A percentile compares a stretch with the other conserved stretches of the same genome.
Evolutionary conservation across 2,888 invertebrate species (phyloP).

Genomic region (Drosophila siamana): DNA sequence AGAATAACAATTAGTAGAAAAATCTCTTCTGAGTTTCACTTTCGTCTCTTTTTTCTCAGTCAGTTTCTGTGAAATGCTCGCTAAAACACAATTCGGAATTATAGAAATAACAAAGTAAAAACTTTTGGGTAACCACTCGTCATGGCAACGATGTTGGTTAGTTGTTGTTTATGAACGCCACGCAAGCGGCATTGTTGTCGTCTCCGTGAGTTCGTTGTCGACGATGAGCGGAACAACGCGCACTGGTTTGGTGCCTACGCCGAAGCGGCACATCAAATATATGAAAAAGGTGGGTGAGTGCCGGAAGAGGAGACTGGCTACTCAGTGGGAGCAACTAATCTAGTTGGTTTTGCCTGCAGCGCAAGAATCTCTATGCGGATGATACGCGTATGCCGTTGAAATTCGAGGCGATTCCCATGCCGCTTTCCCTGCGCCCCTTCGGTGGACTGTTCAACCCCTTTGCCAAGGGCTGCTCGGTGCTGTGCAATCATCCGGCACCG

Average conservation of each 20-base stretch:
- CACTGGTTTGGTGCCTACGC: slow-evolving; percentile 89
- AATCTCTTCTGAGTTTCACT: background rate
- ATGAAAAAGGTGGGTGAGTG: slow-evolving; percentile 63
- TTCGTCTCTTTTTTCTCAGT: background rate
- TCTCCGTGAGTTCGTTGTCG: slow-evolving; percentile 15
- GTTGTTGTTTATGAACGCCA: slow-evolving; percentile 29
- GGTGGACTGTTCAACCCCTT: slow-evolving; percentile 94
- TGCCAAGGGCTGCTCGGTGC: slow-evolving; percentile 91
- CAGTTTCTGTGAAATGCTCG: background rate
- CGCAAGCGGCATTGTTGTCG: slow-evolving; percentile 16
- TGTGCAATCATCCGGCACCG: slow-evolving; percentile 94
- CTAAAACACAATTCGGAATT: background rate
- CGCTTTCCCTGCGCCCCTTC: slow-evolving; percentile 91
- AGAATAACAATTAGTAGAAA: too few species aligned
- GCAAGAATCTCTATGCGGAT: slow-evolving; percentile 57
- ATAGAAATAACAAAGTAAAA: slow-evolving; percentile 15
- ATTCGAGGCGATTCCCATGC: slow-evolving; percentile 89
- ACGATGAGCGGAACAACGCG: slow-evolving; percentile 88
- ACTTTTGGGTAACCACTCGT: slow-evolving; percentile 1
- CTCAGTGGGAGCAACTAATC: slow-evolving; percentile 3
- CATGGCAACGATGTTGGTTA: slow-evolving; percentile 42
- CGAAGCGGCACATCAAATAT: slow-evolving; percentile 84
- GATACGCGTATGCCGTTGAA: slow-evolving; percentile 63
- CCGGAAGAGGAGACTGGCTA: background rate
- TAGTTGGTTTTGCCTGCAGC: slow-evolving; percentile 32